Evolutionary conservation across 1,140 invertebrate species (phyloP).

Genomic region (Nebria ingens): DNA sequence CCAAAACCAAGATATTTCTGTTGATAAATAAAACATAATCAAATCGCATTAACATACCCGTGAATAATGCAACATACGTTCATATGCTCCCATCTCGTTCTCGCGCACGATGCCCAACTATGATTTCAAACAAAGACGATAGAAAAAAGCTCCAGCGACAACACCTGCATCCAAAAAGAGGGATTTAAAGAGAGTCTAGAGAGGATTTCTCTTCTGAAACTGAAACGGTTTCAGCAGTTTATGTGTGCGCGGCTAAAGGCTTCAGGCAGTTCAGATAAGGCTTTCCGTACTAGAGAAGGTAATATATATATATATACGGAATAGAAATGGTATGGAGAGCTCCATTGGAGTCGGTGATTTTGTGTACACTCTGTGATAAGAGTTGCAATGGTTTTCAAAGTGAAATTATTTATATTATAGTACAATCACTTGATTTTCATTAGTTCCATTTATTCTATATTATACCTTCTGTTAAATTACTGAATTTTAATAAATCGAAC

Average conservation of each 20-base stretch:
- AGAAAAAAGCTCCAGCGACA: conserved; percentile 6
- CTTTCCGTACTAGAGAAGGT: background rate
- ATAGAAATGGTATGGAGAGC: too few relatives aligned
- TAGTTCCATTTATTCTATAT: too few relatives aligned
- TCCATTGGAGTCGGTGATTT: background rate
- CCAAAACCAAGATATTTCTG: background rate
- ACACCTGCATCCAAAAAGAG: conserved; percentile 21
- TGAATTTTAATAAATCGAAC: too few relatives aligned
- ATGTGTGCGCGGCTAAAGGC: conserved; percentile 11
- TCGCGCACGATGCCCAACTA: background rate
- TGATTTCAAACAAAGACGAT: background rate
- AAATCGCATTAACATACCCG: background rate
- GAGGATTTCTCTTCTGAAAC: conserved; percentile 12
- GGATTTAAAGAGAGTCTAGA: conserved; percentile 18
- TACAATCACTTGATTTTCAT: too few relatives aligned
- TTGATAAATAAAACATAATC: background rate
- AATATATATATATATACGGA: background rate
- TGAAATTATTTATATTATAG: too few relatives aligned
- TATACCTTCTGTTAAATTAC: too few relatives aligned
- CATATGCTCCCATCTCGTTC: background rate
- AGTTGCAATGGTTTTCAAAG: too few relatives aligned
- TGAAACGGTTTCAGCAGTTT: conserved; percentile 6
- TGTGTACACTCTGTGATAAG: background rate
- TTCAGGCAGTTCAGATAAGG: background rate
- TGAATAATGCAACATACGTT: background rate